Percentiles rank a stretch among this genome's conserved stretches.
Evolutionary conservation across 1,140 invertebrate genomes (phyloP).

Genomic region (Drosophila arizonae): DNA sequence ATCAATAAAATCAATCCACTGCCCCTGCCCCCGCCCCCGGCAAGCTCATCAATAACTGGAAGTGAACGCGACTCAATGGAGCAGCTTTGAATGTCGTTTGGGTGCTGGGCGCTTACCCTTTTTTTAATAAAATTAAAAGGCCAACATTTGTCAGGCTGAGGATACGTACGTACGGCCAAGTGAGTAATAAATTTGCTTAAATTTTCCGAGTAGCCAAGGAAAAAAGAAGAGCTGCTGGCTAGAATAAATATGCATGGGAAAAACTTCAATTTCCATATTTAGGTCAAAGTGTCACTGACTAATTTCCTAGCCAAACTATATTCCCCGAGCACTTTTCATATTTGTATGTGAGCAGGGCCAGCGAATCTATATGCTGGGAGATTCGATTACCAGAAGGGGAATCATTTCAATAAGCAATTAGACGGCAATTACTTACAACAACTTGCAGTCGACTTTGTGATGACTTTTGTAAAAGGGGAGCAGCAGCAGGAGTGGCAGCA

Average conservation of each 20-base stretch:
- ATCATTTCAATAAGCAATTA: constrained; percentile 80
- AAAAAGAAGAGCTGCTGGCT: background rate
- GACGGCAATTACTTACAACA: constrained; percentile 79
- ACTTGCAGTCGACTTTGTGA: constrained; percentile 53
- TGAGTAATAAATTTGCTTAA: constrained; percentile 22
- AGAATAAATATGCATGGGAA: background rate
- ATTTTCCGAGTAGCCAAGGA: constrained; percentile 7
- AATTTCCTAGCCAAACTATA: background rate
- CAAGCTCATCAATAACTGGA: constrained; percentile 68
- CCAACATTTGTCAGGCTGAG: constrained; percentile 35
- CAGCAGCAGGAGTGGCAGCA: background rate
- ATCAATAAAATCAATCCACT: constrained; percentile 56
- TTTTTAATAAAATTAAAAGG: constrained; percentile 54
- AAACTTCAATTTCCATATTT: background rate
- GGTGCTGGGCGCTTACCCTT: constrained; percentile 26
- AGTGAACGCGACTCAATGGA: constrained; percentile 23
- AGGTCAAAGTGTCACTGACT: constrained; percentile 14
- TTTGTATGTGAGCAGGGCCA: constrained; percentile 6
- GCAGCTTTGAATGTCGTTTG: constrained; percentile 23
- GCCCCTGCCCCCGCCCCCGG: background rate
- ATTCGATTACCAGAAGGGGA: constrained; percentile 49
- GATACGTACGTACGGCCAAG: background rate
- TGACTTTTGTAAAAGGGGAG: constrained; percentile 62
- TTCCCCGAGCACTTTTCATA: constrained; percentile 1
- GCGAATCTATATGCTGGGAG: constrained; percentile 25